Conservation (phyloP, 2,797 vertebrate species). For the Rhinatrema bivittatum region DNA sequence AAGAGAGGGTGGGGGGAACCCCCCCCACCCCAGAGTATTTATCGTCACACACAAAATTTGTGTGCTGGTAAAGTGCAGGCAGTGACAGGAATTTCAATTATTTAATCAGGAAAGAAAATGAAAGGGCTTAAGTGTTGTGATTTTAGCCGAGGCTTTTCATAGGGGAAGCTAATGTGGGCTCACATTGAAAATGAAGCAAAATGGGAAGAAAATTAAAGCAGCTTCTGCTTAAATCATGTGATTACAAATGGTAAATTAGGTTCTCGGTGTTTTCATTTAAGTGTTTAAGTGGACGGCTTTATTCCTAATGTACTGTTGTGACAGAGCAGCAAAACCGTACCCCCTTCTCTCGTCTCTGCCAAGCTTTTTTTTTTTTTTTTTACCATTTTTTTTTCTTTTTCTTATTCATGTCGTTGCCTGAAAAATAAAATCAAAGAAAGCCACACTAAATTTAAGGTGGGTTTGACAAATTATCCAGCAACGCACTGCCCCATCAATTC, state of each 20-base stretch:
- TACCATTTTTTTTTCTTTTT: constrained; percentile 2
- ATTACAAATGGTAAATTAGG: constrained; percentile 99
- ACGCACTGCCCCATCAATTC: no score
- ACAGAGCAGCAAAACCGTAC: constrained; percentile 72
- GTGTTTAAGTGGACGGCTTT: constrained; percentile 99
- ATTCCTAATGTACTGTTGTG: constrained; percentile 81
- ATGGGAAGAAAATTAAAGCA: constrained; percentile 94
- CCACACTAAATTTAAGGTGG: no score
- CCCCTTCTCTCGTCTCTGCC: constrained; percentile 26
- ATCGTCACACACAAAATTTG: constrained; percentile 72
- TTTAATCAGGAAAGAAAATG: constrained; percentile 98
- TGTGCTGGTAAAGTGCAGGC: constrained; percentile 87
- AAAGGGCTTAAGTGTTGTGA: constrained; percentile 99
- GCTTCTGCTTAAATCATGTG: constrained; percentile 95
- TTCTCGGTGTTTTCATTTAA: constrained; percentile 99
- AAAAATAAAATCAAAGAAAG: no score
- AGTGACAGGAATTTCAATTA: constrained; percentile 99
- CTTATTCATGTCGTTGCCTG: neutral
- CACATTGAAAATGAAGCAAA: constrained; percentile 93
- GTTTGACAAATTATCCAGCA: no score
- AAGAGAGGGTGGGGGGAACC: constrained; percentile 37
- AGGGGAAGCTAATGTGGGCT: constrained; percentile 95
- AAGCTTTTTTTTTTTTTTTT: constrained; percentile 6
- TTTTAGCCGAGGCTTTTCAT: constrained; percentile 85
- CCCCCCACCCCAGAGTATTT: constrained; percentile 75